Conservation (phyloP, 64 coral and sea anemone species). For the Catalaphyllia jardinei region DNA sequence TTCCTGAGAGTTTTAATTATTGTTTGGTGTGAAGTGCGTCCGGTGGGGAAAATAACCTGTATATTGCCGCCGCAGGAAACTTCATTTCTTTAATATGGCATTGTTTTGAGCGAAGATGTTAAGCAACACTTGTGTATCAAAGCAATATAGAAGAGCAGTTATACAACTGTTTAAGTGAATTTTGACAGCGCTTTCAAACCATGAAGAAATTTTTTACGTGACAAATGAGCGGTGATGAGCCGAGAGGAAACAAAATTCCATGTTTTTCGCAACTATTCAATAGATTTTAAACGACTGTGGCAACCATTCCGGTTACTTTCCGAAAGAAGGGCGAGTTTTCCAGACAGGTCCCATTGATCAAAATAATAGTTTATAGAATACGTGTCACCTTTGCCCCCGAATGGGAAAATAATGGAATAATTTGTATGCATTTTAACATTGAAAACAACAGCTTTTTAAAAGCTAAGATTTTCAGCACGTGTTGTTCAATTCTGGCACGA, state of each 20-base stretch:
- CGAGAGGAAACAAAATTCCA: not conserved
- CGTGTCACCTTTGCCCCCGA: conserved; percentile 8
- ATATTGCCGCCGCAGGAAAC: conserved; percentile 4
- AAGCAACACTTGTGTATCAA: not conserved
- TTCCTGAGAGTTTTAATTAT: conserved; percentile 28
- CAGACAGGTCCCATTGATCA: not conserved
- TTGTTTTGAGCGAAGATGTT: conserved; percentile 3
- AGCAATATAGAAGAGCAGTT: not conserved
- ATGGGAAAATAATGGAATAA: conserved; percentile 24
- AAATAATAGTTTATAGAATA: conserved; percentile 5
- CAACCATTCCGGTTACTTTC: not conserved
- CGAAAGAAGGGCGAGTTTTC: not conserved
- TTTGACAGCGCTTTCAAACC: conserved; percentile 13
- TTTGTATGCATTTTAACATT: conserved; percentile 31
- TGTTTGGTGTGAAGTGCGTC: conserved; percentile 6
- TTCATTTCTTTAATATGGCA: conserved; percentile 9
- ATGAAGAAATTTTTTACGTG: not conserved
- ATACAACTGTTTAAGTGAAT: not conserved
- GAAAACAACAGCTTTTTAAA: conserved; percentile 22
- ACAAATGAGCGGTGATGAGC: not conserved
- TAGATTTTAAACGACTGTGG: not conserved
- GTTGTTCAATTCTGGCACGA: not conserved
- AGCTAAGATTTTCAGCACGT: conserved; percentile 17
- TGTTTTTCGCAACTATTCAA: too few relatives aligned
- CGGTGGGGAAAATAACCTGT: not conserved